Evolutionary conservation across 37 sponge, comb jelly and placozoan species (phyloP), one percentile per base, ranked within the genome.

Genomic region (Lycopodina hypogea): DNA sequence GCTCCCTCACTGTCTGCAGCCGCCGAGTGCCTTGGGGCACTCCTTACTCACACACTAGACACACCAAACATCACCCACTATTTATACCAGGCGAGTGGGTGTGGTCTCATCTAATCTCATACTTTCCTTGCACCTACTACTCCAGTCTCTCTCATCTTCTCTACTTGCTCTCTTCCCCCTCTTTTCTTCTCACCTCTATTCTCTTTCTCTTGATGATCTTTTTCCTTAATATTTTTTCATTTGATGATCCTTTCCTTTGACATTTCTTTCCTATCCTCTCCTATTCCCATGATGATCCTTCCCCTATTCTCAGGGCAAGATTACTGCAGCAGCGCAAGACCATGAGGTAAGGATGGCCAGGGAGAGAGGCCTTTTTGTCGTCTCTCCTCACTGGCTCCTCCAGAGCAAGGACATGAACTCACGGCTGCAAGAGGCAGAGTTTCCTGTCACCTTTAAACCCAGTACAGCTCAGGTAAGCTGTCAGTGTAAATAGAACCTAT

Each of bases 331-430:
- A 9, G 30, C 36, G n/a, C 61, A 72, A 48, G 83, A 78, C 33
- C 77, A 57, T n/a, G 84, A 89, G 66, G 56, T 86, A 56, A 80
- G 63, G 53, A n/a, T 56, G 23, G 92, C 92, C n/a, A 85, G 45
- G 29, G 77, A 84, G 14, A 76, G 66, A 33, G 79, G 75, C 18
- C 72, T 77, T 38, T 41, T 62, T 51, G 69, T 86, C 53, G 94
- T 93, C 23, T 90, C 92, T 37, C 91, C 92, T 39, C 84, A 89
- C 73, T 93, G 94, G 94, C 45, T 70, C 42, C 33, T 45, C 3
- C 59, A 90, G 86, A 84, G 89, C 55, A 28, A 61, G 7, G 74
- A 68, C 26, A 39, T 36, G n/a, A 58, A 56, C 23, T 8, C 23
- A 0, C 68, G 82, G 42, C 78, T 79, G 22, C 69, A 86, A 48